phyloP scores from a whole-genome alignment of 2,113 vertebrate genomes.

The Lipophrys pholis region DNA sequence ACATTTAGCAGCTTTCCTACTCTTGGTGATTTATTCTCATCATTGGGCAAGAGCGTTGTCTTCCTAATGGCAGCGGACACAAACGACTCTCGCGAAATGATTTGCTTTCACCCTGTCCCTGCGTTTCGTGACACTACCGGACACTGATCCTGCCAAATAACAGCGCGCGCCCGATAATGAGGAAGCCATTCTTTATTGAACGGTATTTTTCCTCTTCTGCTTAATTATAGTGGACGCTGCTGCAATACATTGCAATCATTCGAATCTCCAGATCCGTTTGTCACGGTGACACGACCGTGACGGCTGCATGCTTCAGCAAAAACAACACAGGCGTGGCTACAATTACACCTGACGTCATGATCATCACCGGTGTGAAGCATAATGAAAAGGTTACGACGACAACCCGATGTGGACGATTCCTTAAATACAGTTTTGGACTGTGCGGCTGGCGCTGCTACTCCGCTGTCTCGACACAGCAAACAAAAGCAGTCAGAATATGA shows the following conservation, averaged over 20 bases:
- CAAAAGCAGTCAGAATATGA: neutral
- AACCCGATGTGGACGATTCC: neutral
- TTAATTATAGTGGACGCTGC: neutral
- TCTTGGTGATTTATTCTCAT: constrained; percentile 2
- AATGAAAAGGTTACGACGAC: constrained; percentile 17
- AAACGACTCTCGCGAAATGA: neutral
- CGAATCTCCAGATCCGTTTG: neutral
- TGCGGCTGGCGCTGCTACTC: no score
- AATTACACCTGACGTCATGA: constrained; percentile 20
- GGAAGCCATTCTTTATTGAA: neutral
- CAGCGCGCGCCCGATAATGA: no score
- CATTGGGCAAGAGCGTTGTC: neutral
- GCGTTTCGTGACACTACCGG: neutral
- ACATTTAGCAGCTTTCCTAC: neutral
- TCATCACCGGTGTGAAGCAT: neutral
- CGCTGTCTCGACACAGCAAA: no score
- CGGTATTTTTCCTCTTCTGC: neutral
- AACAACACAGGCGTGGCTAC: neutral
- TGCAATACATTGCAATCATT: neutral
- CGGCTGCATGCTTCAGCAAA: neutral
- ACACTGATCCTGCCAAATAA: no score
- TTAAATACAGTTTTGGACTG: neutral
- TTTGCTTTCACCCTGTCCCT: neutral
- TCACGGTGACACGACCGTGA: neutral
- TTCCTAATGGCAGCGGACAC: constrained; percentile 2